A percentile compares a stretch with the other conserved stretches of the same genome.
Evolutionary conservation across 92 coral and sea anemone genomes (phyloP).

Genomic region (Parazoanthus darwini): DNA sequence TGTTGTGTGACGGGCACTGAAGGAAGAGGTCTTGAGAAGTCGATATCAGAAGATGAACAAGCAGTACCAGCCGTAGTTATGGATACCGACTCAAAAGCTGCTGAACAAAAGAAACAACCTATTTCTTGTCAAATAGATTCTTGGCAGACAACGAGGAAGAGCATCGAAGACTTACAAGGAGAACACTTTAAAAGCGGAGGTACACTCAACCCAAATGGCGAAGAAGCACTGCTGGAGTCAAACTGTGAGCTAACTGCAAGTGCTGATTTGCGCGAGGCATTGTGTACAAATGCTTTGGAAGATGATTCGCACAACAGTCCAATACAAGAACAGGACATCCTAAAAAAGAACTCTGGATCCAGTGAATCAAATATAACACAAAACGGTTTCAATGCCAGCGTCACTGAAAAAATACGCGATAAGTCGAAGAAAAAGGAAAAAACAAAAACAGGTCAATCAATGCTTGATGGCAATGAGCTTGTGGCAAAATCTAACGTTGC

Average conservation of each 20-base stretch:
- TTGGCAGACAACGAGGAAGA: neutral
- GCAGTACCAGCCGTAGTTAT: neutral
- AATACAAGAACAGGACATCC: neutral
- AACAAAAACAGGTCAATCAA: too few species aligned
- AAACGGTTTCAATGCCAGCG: neutral
- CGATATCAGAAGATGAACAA: neutral
- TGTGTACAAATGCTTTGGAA: neutral
- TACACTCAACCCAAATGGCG: neutral
- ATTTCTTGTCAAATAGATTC: neutral
- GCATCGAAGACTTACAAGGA: neutral
- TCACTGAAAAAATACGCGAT: neutral
- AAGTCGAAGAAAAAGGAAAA: neutral
- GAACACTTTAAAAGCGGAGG: neutral
- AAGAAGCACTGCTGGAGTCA: neutral
- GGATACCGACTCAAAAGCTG: neutral
- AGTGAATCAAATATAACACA: neutral
- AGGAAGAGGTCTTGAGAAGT: neutral
- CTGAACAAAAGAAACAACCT: neutral
- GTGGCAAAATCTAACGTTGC: neutral
- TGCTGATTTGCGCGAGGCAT: neutral
- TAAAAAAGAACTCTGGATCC: neutral
- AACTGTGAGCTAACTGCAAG: neutral
- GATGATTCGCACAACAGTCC: neutral
- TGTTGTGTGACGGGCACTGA: neutral
- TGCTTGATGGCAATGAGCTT: neutral